Evolutionary conservation across 2,888 invertebrate species (phyloP), one percentile per base, ranked within the genome.

Genomic region (Listrodromus nycthemerus): DNA sequence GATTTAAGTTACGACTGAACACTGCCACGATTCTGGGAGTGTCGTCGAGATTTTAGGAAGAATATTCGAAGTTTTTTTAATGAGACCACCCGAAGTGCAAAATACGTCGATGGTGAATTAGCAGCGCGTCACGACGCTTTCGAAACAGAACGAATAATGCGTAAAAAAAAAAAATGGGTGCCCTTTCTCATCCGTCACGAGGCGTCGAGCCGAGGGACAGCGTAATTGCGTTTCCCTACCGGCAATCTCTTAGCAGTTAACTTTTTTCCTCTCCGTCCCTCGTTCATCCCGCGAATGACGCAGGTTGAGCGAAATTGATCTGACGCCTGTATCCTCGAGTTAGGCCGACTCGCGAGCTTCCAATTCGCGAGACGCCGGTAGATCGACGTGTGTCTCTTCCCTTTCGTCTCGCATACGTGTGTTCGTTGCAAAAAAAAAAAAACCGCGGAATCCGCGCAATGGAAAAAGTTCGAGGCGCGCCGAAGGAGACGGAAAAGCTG

Each of bases 171-270:
- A 63, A 81, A 67, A 73, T 48, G 27, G 16, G 21, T 21, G 8
- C 10, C n/a, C 58, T 71, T 48, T 21, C 41, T 30, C 30, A 69
- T 67, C 55, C 27, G 75, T 75, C 65, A 58, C 33, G 52, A 69
- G 55, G 73, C 50, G 45, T 48, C 58, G 58, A 27, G 5, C 67
- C 80, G 73, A 70, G 37, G 74, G 63, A 30, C 45, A 37, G 19
- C 55, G 83, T 91, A 91, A 90, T 91, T 89, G 87, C 88, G 87
- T 90, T 90, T 91, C 66, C 83, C 85, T 79, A 67, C 82, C 79
- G 84, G 89, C 90, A 90, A 91, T 91, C 91, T 90, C 89, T 90
- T 90, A 89, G 89, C 86, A 86, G 89, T 89, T 89, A 88, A 89
- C 87, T 89, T 73, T 80, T 79, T 79, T 74, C 50, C 8, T 71